phyloP scores from a whole-genome alignment of 1,140 invertebrate species.

The Armadillidium nasatum region DNA sequence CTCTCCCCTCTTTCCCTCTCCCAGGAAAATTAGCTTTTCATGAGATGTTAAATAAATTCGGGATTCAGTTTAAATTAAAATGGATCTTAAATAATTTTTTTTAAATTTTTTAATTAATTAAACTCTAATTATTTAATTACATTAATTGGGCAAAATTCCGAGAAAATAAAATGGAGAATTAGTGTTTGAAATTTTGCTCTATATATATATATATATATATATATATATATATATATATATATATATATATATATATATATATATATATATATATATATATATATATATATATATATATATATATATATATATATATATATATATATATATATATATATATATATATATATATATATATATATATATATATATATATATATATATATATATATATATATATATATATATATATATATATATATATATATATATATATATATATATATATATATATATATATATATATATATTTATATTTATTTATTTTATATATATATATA shows the following conservation, averaged over 20 bases:
- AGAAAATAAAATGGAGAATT: too few relatives aligned
- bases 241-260: conserved; percentile 24
- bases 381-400: conserved; percentile 28
- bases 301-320: conserved; percentile 21
- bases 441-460: conserved; percentile 15
- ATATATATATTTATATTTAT: conserved; percentile 5
- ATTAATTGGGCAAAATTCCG: too few relatives aligned
- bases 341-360: conserved; percentile 14
- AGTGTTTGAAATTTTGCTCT: too few relatives aligned
- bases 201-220: too few relatives aligned
- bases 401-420: conserved; percentile 29
- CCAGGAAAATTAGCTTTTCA: too few relatives aligned
- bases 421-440: conserved; percentile 18
- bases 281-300: conserved; percentile 21
- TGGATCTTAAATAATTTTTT: too few relatives aligned
- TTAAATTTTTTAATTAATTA: too few relatives aligned
- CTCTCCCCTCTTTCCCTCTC: too few relatives aligned
- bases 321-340: conserved; percentile 14
- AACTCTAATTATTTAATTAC: too few relatives aligned
- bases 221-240: conserved; percentile 4
- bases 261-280: conserved; percentile 25
- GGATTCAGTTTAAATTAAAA: too few relatives aligned
- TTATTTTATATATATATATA: neutral
- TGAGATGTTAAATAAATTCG: too few relatives aligned
- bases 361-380: conserved; percentile 23